Evolutionary conservation across 2,888 invertebrate species (phyloP).

Genomic region (Listrodromus nycthemerus): DNA sequence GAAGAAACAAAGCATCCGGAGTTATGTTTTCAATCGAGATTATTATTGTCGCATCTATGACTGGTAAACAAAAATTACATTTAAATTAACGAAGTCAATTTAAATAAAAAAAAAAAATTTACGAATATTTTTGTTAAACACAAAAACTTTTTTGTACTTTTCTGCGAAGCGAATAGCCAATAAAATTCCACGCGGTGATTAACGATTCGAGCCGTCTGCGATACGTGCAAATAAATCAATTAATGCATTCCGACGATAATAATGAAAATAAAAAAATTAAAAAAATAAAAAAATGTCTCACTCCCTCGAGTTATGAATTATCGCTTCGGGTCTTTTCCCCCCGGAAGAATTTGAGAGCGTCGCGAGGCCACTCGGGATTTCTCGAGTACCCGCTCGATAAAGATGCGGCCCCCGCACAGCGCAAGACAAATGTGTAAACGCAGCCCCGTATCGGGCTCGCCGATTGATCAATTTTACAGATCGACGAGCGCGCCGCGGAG

Average conservation of each 20-base stretch:
- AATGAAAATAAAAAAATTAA: not conserved
- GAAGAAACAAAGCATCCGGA: no score
- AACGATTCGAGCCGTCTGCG: not conserved
- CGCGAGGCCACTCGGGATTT: slow-evolving; percentile 12
- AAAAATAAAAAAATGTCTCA: not conserved
- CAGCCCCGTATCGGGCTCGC: slow-evolving; percentile 3
- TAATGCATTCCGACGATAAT: not conserved
- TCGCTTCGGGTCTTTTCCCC: not conserved
- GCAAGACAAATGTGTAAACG: slow-evolving; percentile 7
- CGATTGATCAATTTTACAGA: slow-evolving; percentile 35
- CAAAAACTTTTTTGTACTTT: no score
- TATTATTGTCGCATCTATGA: no score
- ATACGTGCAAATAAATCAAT: not conserved
- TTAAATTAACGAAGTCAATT: not conserved
- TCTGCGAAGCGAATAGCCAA: not conserved
- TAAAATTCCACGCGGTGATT: not conserved
- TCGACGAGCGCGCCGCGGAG: slow-evolving; percentile 18
- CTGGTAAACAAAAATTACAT: not conserved
- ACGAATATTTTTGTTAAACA: no score
- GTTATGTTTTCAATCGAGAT: no score
- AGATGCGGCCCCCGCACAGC: not conserved
- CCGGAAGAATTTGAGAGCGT: not conserved
- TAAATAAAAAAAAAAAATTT: not conserved
- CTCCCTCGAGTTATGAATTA: not conserved
- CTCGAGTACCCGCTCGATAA: not conserved